phyloP scores from a whole-genome alignment of 2,797 vertebrate species.

The Orestias chungarensis region DNA sequence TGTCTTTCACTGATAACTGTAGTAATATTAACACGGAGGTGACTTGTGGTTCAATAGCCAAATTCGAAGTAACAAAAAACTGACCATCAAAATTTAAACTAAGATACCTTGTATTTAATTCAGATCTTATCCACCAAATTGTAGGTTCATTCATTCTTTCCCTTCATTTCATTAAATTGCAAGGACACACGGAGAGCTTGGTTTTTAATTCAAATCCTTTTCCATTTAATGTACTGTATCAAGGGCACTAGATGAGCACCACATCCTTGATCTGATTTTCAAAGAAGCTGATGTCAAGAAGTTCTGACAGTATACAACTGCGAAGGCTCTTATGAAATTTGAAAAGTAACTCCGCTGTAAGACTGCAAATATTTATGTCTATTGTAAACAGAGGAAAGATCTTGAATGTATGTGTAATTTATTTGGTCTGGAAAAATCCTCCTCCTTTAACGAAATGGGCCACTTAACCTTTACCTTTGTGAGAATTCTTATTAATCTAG shows the following conservation, averaged over 20 bases:
- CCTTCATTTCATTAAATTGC: constrained; percentile 5
- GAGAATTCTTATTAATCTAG: neutral
- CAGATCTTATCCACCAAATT: neutral
- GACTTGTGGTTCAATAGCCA: neutral
- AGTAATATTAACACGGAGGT: neutral
- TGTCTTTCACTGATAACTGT: neutral
- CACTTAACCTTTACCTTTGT: neutral
- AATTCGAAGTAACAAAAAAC: neutral
- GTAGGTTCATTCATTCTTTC: neutral
- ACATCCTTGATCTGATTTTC: neutral
- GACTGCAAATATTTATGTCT: neutral
- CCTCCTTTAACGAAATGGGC: neutral
- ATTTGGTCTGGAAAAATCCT: neutral
- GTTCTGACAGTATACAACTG: too few species aligned
- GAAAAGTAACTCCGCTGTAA: neutral
- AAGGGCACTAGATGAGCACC: neutral
- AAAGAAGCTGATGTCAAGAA: neutral
- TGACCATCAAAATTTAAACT: constrained; percentile 10
- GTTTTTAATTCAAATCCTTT: neutral
- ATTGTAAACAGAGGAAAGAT: neutral
- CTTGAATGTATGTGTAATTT: neutral
- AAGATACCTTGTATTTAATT: neutral
- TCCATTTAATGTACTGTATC: constrained; percentile 6
- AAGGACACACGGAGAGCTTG: constrained; percentile 5
- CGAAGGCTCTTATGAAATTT: neutral